A percentile compares a stretch with the other conserved stretches of the same genome.
Conservation (phyloP, 2,888 invertebrate species). For the Plemyria rubiginata region DNA sequence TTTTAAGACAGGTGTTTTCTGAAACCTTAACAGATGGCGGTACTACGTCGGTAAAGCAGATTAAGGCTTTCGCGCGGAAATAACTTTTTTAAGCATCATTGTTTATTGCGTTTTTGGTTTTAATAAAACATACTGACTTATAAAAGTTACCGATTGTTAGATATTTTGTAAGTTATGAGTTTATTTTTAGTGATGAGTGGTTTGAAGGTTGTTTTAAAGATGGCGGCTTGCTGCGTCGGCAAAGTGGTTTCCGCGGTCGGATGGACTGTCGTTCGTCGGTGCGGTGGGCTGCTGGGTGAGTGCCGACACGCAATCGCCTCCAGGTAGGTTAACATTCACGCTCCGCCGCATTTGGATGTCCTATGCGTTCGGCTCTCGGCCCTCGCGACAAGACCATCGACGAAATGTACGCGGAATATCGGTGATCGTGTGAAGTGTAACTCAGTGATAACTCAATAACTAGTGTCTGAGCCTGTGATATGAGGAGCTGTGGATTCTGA, state of each 20-base stretch:
- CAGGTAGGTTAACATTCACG: conserved; percentile 84
- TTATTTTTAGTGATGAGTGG: conserved; percentile 2
- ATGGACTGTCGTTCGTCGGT: conserved; percentile 51
- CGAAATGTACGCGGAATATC: conserved; percentile 74
- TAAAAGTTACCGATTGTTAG: not conserved
- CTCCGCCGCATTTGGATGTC: conserved; percentile 80
- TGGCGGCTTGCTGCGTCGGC: conserved; percentile 69
- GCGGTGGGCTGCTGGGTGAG: conserved; percentile 50
- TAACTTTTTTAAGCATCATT: not conserved
- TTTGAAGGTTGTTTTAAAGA: conserved; percentile 61
- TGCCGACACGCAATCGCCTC: conserved; percentile 80
- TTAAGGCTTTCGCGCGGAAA: conserved; percentile 60
- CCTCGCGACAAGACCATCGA: conserved; percentile 62
- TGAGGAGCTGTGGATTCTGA: conserved; percentile 66
- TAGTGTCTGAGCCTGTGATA: conserved; percentile 68
- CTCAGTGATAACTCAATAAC: conserved; percentile 62
- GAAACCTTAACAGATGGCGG: conserved; percentile 57
- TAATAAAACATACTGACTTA: not conserved
- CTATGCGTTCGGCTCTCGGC: conserved; percentile 73
- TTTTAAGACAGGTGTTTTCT: conserved; percentile 19
- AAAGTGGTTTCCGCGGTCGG: conserved; percentile 68
- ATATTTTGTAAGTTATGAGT: not conserved
- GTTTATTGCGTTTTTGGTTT: not conserved
- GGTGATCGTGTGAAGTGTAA: conserved; percentile 75
- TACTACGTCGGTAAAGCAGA: conserved; percentile 55